phyloP scores from a whole-genome alignment of 2,113 vertebrate genomes.

The Ginglymostoma cirratum region DNA sequence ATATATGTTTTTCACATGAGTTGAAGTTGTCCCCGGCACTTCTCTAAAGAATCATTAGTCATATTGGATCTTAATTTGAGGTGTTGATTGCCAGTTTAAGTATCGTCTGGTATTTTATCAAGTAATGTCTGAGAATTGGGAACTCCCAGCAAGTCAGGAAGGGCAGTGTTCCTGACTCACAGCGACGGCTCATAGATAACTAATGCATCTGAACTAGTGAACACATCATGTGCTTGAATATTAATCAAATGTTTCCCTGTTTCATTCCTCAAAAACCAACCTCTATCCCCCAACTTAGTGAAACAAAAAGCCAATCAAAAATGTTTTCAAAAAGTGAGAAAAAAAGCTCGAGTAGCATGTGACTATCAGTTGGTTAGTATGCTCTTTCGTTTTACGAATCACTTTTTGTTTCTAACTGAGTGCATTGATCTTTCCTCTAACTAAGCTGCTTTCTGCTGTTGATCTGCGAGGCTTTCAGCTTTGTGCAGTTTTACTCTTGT shows the following conservation, averaged over 20 bases:
- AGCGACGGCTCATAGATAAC: neutral
- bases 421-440: neutral
- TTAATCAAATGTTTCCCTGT: neutral
- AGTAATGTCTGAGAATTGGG: neutral
- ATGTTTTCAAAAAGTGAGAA: neutral
- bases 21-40: no score
- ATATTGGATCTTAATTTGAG: neutral
- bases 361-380: neutral
- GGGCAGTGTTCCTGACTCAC: neutral
- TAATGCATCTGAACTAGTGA: neutral
- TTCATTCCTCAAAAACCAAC: neutral
- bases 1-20: neutral
- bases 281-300: neutral
- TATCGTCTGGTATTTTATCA: neutral
- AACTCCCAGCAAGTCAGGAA: neutral
- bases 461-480: constrained; percentile 13
- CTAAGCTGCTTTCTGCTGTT: neutral
- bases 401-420: neutral
- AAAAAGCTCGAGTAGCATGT: neutral
- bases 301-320: neutral
- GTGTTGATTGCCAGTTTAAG: neutral
- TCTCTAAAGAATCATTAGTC: neutral
- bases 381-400: neutral
- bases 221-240: neutral
- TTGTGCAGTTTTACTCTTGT: neutral